Percentiles rank a stretch among this genome's conserved stretches.
Evolutionary conservation across 2,888 invertebrate species (phyloP).

Genomic region (Hypomecis atomaria): DNA sequence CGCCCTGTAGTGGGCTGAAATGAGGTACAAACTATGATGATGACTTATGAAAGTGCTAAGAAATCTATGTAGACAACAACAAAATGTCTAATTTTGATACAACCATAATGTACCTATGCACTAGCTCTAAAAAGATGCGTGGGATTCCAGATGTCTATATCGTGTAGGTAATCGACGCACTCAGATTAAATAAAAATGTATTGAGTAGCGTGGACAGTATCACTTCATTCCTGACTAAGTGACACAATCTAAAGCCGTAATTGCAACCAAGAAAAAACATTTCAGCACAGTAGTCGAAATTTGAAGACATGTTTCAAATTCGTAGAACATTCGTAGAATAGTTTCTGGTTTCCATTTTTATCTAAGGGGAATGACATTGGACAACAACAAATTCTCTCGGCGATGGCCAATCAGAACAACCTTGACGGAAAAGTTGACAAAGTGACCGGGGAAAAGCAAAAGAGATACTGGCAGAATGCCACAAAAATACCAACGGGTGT

Average conservation of each 20-base stretch:
- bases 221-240: not conserved
- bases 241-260: slow-evolving; percentile 1
- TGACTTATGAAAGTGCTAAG: too few species aligned
- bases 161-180: slow-evolving; percentile 17
- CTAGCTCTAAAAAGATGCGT: slow-evolving; percentile 12
- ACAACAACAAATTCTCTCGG: slow-evolving; percentile 43
- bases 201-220: slow-evolving; percentile 8
- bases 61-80: not conserved
- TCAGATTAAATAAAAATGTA: slow-evolving; percentile 1
- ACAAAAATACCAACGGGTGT: slow-evolving; percentile 41
- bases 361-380: slow-evolving; percentile 65
- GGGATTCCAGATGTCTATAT: slow-evolving; percentile 9
- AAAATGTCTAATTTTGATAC: slow-evolving; percentile 8
- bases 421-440: slow-evolving; percentile 74
- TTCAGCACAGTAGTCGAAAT: not conserved
- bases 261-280: not conserved
- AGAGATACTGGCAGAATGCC: slow-evolving; percentile 70
- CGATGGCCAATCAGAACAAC: slow-evolving; percentile 62
- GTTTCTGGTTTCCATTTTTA: slow-evolving; percentile 35
- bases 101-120: not conserved
- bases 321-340: slow-evolving; percentile 3
- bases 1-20: too few species aligned
- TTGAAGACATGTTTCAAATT: too few species aligned
- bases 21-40: too few species aligned
- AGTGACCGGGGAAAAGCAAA: slow-evolving; percentile 65